phyloP scores from a whole-genome alignment of 1,140 invertebrate species.

The Sweltsa coloradensis region DNA sequence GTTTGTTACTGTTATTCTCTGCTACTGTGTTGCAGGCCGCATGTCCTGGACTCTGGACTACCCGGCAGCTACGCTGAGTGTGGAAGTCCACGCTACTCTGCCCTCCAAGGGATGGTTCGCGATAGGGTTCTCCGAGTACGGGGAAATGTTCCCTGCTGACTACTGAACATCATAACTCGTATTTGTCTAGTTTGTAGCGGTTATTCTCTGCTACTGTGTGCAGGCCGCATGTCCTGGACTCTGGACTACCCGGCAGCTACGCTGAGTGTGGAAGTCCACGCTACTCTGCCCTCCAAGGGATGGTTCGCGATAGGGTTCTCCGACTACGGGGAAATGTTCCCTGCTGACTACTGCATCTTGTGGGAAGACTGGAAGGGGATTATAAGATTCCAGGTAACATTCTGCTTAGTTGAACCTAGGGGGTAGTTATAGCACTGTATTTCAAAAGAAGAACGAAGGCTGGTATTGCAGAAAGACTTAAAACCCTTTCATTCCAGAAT shows the following conservation, averaged over 20 bases:
- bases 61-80: too few relatives aligned
- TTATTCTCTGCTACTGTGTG: too few relatives aligned
- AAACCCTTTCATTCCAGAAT: not conserved
- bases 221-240: conserved; percentile 8
- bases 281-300: conserved; percentile 25
- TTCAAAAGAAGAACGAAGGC: not conserved
- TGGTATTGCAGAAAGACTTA: not conserved
- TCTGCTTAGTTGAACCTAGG: not conserved
- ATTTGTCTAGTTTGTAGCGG: too few relatives aligned
- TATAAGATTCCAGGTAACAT: conserved; percentile 51
- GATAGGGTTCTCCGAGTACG: too few relatives aligned
- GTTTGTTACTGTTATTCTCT: too few relatives aligned
- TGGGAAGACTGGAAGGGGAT: conserved; percentile 55
- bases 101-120: too few relatives aligned
- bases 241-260: not conserved
- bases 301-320: conserved; percentile 91
- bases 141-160: too few relatives aligned
- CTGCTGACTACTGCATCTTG: conserved; percentile 77
- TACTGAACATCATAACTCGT: too few relatives aligned
- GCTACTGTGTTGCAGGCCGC: too few relatives aligned
- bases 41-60: too few relatives aligned
- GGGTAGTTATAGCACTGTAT: too few relatives aligned
- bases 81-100: too few relatives aligned
- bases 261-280: conserved; percentile 35
- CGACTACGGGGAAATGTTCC: conserved; percentile 60